A percentile compares a stretch with the other conserved stretches of the same genome.
Evolutionary conservation across 92 coral and sea anemone species (phyloP).

Genomic region (Siderastrea radians): DNA sequence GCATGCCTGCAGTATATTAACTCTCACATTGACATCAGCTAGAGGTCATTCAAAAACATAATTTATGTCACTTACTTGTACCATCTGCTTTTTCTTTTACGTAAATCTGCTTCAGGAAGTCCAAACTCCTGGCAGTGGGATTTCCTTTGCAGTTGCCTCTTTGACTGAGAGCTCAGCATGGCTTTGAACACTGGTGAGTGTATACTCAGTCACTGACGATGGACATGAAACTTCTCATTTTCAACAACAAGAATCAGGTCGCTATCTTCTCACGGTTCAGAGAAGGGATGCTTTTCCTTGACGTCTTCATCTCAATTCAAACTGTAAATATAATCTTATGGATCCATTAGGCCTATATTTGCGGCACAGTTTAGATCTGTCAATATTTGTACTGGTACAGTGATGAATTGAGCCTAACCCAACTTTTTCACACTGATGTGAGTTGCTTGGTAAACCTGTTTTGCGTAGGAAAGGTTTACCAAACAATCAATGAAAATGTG

Average conservation of each 20-base stretch:
- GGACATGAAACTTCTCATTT: slow-evolving; percentile 36
- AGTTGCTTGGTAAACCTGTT: too few relatives aligned
- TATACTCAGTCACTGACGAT: slow-evolving; percentile 19
- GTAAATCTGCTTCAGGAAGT: slow-evolving; percentile 25
- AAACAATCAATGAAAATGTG: too few relatives aligned
- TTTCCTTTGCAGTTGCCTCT: slow-evolving; percentile 20
- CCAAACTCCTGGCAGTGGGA: slow-evolving; percentile 16
- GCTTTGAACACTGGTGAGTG: slow-evolving; percentile 52
- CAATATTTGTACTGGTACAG: too few relatives aligned
- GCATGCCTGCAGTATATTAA: too few relatives aligned
- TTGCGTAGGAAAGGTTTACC: too few relatives aligned
- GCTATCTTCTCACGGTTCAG: slow-evolving; percentile 48
- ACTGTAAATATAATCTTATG: too few relatives aligned
- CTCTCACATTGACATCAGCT: too few relatives aligned
- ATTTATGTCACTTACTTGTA: background rate
- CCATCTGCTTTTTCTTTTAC: background rate
- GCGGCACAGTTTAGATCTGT: background rate
- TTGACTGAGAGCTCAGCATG: slow-evolving; percentile 36
- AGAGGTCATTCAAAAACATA: too few relatives aligned
- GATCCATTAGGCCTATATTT: too few relatives aligned
- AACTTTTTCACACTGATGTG: too few relatives aligned
- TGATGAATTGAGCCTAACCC: too few relatives aligned
- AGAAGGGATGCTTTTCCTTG: slow-evolving; percentile 10
- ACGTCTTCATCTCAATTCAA: background rate
- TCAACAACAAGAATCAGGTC: slow-evolving; percentile 28